These are phyloP conservation scores for Heliconius hortense DNA, from an alignment of 2,888 invertebrate genomes.

Conservation along the genomic window DNA sequence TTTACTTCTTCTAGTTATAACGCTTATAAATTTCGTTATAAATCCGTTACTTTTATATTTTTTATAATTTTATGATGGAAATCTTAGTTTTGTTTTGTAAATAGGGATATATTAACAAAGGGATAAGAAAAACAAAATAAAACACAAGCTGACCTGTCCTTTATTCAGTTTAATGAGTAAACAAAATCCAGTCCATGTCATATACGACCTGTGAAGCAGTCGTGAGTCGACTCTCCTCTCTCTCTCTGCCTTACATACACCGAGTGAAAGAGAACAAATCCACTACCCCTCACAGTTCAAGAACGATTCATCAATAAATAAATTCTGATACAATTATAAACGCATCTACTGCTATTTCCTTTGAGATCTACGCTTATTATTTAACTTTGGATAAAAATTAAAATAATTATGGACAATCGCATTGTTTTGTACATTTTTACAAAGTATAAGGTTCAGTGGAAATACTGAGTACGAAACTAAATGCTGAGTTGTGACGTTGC, in stretches of 20 bases:
- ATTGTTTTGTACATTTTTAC: constrained; percentile 78
- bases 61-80: no score
- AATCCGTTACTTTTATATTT: not conserved
- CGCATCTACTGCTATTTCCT: constrained; percentile 67
- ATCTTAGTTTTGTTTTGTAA: not conserved
- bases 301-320: constrained; percentile 73
- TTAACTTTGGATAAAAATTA: constrained; percentile 80
- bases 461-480: constrained; percentile 61
- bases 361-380: constrained; percentile 81
- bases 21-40: no score
- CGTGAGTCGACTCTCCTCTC: not conserved
- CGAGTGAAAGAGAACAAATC: not conserved
- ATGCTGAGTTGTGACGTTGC: constrained; percentile 71
- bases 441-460: constrained; percentile 64
- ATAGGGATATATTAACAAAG: not conserved
- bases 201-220: constrained; percentile 59
- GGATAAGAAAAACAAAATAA: constrained; percentile 28
- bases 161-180: constrained; percentile 76
- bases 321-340: constrained; percentile 71
- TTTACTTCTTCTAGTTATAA: no score
- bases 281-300: constrained; percentile 42
- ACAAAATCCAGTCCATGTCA: constrained; percentile 71
- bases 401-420: constrained; percentile 68
- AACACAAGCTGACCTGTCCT: constrained; percentile 56
- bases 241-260: not conserved